Evolutionary conservation across 1,140 invertebrate genomes (phyloP).

Genomic region (Araneus ventricosus): DNA sequence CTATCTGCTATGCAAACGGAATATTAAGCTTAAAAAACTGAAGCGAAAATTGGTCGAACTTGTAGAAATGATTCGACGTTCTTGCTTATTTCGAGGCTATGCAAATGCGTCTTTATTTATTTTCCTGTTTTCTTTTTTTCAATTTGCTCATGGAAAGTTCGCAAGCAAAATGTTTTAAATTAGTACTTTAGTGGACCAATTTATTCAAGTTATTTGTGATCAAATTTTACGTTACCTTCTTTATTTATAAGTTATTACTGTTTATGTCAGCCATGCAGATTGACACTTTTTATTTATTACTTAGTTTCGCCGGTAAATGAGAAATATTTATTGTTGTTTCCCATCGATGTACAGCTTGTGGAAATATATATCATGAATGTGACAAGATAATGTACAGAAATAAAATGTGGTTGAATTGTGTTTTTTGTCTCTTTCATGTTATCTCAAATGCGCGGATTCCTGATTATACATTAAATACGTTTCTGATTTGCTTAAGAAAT

Average conservation of each 20-base stretch:
- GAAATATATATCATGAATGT: slow-evolving; percentile 8
- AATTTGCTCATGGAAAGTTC: too few species aligned
- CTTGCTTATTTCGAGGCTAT: too few species aligned
- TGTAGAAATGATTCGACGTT: too few species aligned
- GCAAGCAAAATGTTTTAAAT: not conserved
- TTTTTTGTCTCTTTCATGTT: not conserved
- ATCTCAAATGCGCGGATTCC: not conserved
- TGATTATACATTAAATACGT: too few species aligned
- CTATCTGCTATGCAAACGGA: too few species aligned
- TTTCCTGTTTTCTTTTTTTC: too few species aligned
- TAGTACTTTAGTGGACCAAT: not conserved
- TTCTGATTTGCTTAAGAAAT: too few species aligned
- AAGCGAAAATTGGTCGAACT: too few species aligned
- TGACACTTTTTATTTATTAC: not conserved
- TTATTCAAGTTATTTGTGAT: not conserved
- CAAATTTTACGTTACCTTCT: not conserved
- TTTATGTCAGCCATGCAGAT: not conserved
- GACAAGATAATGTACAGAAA: slow-evolving; percentile 11
- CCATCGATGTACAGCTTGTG: slow-evolving; percentile 24
- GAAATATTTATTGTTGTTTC: not conserved
- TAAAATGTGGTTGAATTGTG: not conserved
- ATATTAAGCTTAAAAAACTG: too few species aligned
- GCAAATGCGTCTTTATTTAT: too few species aligned
- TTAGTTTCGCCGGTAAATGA: not conserved
- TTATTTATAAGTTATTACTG: not conserved